Evolutionary conservation across 1,140 invertebrate genomes (phyloP).

Genomic region (Drosophila rufa): DNA sequence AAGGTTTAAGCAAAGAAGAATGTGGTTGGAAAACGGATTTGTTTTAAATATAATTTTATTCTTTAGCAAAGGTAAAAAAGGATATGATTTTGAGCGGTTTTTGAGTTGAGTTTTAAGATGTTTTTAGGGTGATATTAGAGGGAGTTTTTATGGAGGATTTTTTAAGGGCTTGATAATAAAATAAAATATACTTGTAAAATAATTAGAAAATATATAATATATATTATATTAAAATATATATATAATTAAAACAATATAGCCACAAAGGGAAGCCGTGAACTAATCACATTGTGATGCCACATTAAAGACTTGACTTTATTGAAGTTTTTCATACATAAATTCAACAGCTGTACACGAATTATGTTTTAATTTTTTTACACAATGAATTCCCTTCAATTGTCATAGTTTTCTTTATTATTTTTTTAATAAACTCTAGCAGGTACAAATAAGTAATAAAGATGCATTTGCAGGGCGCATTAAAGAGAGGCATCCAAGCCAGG

Average conservation of each 20-base stretch:
- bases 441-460: slow-evolving; percentile 20
- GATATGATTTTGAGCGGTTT: accelerated
- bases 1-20: not conserved
- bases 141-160: too few relatives aligned
- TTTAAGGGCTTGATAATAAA: too few relatives aligned
- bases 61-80: not conserved
- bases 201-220: too few relatives aligned
- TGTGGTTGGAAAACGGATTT: not conserved
- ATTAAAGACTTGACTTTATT: not conserved
- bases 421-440: not conserved
- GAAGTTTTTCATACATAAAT: not conserved
- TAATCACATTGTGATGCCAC: not conserved
- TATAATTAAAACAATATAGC: too few relatives aligned
- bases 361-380: not conserved
- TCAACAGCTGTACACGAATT: too few relatives aligned
- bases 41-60: not conserved
- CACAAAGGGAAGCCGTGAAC: too few relatives aligned
- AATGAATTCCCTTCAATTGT: not conserved
- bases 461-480: slow-evolving; percentile 8
- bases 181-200: too few relatives aligned
- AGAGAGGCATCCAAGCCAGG: slow-evolving; percentile 21
- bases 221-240: too few relatives aligned
- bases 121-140: too few relatives aligned
- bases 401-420: not conserved
- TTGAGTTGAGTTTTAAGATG: too few relatives aligned